Evolutionary conservation across 2,888 invertebrate species (phyloP), one percentile per base, ranked within the genome.

Genomic region (Cephus nigrinus): DNA sequence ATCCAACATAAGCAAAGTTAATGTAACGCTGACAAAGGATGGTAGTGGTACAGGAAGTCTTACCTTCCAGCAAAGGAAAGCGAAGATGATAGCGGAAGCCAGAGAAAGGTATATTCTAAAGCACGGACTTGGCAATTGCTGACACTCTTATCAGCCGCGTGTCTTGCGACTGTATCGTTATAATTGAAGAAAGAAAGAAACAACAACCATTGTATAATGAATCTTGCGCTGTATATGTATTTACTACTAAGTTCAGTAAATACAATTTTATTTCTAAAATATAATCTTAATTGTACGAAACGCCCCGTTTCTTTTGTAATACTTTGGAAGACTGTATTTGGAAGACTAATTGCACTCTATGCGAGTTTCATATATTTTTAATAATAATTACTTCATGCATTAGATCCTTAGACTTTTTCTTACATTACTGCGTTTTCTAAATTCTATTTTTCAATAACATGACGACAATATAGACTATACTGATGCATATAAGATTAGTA

Each of bases 21-120:
- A 81, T 74, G 79, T 82, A 75, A 74, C 81, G 4, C 84, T 84
- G 68, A 81, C 83, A 78, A 81, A 82, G 75, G 86, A 83, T 69
- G 82, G 80, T 80, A 76, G 75, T 33, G 81, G 76, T 75, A 80
- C 78, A 32, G 95, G 95, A 82, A 95, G 94, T 88, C 91, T 94
- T n/a, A 95, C 94, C 88, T 96, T 96, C 92, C 95, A 96, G 86
- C 96, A 97, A 87, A 92, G 95, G 79, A 97, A 97, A 91, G 93
- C 94, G 75, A 94, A 94, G 86, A 95, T 97, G 93, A 95, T 97
- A 80, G 95, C 95, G 30, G 95, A 94, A 82, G 97, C 97, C 3
- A 93, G 96, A 81, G 93, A 93, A 90, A 93, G 94, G 88, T 97
- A 97, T 89, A 95, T 96, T 82, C 94, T 96, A 90, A 97, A 96